Base-by-base conservation (phyloP, 1,140 invertebrate species). In the Drosophila hydei region DNA sequence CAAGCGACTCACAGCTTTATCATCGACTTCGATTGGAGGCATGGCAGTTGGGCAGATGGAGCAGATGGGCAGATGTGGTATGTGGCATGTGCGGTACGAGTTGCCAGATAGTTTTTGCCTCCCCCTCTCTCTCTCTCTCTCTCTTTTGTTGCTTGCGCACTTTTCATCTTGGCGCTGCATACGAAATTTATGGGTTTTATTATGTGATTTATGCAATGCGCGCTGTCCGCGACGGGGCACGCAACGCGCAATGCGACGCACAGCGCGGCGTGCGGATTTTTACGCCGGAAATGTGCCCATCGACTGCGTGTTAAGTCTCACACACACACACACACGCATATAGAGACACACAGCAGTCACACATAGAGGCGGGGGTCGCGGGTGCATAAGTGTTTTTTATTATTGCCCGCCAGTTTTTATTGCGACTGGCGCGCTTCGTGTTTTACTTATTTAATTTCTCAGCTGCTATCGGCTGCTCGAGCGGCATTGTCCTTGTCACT, bases 181-280 rank as follows among this genome's bases (percentile, higher is more conserved):
- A 69, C 81, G 59, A 77, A 88, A 87, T 87, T 87, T 87, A 87
- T 87, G 83, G 83, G 83, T 88, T 87, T 87, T 87, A 83, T 87
- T 88, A 75, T 88, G 77, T 87, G 81, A 87, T 87, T 87, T 87
- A 87, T 87, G 81, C 78, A 81, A 67, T 70, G 73, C 63, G 74
- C 52, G 67, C 54, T 77, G 76, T 67, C 63, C 62, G 69, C 64
- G 58, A 40, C 69, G 60, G 47, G 27, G 70, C 79, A 83, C 70
- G 74, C 78, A 77, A 72, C 73, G 68, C 67, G 38, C 14, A 43
- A 16, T 8, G 33, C 52, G 36, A 52, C 54, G 40, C 45, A 36
- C 54, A 18, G 38, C 52, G 42, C 58, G 61, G 40, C 62, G 59
- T 64, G 65, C 72, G 79, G 74, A 78, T 84, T 85, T 84, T 85